These are phyloP conservation scores for Xestia ashworthii DNA, from an alignment of 2,888 invertebrate species.

Conservation along the genomic window DNA sequence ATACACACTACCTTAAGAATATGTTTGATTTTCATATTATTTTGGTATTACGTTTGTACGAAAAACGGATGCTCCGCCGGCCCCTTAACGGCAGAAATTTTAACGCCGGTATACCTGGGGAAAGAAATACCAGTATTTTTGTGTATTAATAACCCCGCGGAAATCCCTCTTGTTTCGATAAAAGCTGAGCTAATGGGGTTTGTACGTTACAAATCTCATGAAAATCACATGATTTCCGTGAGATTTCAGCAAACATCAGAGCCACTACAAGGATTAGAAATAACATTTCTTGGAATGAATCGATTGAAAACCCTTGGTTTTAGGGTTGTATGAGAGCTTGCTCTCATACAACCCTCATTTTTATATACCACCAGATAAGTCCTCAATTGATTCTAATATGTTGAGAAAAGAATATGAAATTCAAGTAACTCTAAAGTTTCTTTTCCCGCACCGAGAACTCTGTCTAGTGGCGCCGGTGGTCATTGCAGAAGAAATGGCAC, in stretches of 20 bases:
- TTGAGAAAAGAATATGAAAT: slow-evolving; percentile 1
- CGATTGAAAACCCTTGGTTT: not conserved
- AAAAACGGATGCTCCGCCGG: too few species aligned
- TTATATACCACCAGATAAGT: not conserved
- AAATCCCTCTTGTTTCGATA: slow-evolving; percentile 1
- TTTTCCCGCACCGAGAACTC: not conserved
- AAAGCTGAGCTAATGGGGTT: slow-evolving; percentile 6
- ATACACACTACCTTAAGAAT: too few species aligned
- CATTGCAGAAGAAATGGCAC: not conserved
- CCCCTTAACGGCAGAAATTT: not conserved
- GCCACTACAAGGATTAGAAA: not conserved
- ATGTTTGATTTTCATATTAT: too few species aligned
- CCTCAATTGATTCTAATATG: not conserved
- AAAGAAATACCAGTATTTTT: not conserved
- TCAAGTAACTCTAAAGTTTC: slow-evolving; percentile 4
- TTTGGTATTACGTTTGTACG: too few species aligned
- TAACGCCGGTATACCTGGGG: not conserved
- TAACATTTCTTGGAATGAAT: slow-evolving; percentile 1
- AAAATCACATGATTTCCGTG: too few species aligned
- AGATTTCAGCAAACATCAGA: not conserved
- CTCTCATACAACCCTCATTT: not conserved
- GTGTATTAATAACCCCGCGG: not conserved
- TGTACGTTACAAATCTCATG: not conserved
- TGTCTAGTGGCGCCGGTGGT: not conserved
- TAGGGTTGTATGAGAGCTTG: too few species aligned